phyloP scores from a whole-genome alignment of 1,140 invertebrate species.

The Anastrepha obliqua region DNA sequence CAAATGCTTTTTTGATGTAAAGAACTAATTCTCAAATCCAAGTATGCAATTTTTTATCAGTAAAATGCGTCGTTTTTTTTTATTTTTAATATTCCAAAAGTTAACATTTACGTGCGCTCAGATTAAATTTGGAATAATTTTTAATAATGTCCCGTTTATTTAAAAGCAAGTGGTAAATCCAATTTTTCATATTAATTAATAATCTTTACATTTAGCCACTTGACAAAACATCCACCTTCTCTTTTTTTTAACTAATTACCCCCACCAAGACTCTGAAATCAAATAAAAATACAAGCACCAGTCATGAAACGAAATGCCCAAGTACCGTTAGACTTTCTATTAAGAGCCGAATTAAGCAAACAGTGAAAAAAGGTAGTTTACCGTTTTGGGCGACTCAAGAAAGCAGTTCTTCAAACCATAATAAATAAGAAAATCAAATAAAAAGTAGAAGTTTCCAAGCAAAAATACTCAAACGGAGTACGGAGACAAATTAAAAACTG shows the following conservation, averaged over 20 bases:
- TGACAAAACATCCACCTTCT: not conserved
- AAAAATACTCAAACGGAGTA: conserved; percentile 7
- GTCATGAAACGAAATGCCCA: not conserved
- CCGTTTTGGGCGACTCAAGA: not conserved
- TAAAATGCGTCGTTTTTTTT: too few relatives aligned
- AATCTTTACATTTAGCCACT: not conserved
- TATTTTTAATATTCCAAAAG: not conserved
- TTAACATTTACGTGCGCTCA: not conserved
- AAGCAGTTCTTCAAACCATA: conserved; percentile 61
- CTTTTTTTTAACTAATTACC: not conserved
- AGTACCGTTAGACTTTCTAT: not conserved
- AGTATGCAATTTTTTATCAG: too few relatives aligned
- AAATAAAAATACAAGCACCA: not conserved
- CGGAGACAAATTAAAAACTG: not conserved
- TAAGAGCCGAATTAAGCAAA: not conserved
- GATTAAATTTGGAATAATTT: not conserved
- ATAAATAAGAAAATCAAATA: conserved; percentile 73
- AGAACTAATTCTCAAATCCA: too few relatives aligned
- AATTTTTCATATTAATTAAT: not conserved
- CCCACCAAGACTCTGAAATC: not conserved
- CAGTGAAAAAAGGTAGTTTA: not conserved
- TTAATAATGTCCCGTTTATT: not conserved
- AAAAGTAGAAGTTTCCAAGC: conserved; percentile 67
- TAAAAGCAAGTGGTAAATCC: too few relatives aligned
- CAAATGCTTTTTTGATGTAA: too few relatives aligned